Base-by-base conservation (phyloP, 2,797 vertebrate species). In the Ambastaia sidthimunki region DNA sequence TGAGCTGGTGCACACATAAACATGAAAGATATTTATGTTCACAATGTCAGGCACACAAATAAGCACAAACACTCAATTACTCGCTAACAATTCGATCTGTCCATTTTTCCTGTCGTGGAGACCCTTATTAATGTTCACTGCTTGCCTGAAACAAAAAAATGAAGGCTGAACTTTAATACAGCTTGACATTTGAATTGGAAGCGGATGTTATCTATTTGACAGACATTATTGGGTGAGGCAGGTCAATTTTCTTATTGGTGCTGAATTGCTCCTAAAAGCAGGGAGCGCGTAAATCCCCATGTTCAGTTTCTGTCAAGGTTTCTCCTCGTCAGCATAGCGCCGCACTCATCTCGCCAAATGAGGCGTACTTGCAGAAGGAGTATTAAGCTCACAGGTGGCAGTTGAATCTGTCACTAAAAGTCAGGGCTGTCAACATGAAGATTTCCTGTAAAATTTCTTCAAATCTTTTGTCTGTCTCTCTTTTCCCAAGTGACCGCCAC, bases 341-440 rank as follows among this genome's bases (percentile, higher is more conserved):
- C 71, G 78, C 84, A 80, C 84, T 92, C 87, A 91, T 92, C 89
- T 86, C 82, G 87, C 85, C 84, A 91, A 91, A 92, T 91, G 91
- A 92, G 87, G 85, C 88, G 72, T 90, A 85, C 86, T 90, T 89
- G 84, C 75, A 78, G 66, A 82, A 88, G 87, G 91, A 90, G 84
- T 87, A 87, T 85, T 85, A 18, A 21, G 52, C 71, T 65, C 81
- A 55, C 89, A 89, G 89, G 86, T 91, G 82, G 84, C 89, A 84
- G 85, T 90, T 87, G 86, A 85, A 90, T 92, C 85, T 84, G 87
- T 90, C 91, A 89, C 82, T 57, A 72, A 83, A 85, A 85, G 60
- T 13, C 72, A 72, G 67, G n/a, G 21, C 71, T 74, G 63, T 67
- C 55, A 23, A 78, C 76, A 57, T 66, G 86, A 80, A 76, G 74